Percentiles rank a stretch among this genome's conserved stretches.
phyloP scores from a whole-genome alignment of 1,140 invertebrate species.

The Pomacea maculata region DNA sequence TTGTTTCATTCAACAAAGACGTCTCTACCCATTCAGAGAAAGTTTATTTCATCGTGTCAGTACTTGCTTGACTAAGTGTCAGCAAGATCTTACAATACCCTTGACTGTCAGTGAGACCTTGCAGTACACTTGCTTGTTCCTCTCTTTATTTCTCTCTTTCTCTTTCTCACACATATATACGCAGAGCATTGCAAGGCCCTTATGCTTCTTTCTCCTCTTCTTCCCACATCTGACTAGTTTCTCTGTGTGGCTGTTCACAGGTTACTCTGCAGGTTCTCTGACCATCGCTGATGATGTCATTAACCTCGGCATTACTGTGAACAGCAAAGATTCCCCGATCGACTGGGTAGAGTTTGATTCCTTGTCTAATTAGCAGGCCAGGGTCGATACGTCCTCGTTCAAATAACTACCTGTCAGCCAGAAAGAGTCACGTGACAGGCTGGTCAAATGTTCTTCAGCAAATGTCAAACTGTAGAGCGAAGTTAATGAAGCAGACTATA shows the following conservation, averaged over 20 bases:
- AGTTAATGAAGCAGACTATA: background rate
- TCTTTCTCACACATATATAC: background rate
- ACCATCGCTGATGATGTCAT: background rate
- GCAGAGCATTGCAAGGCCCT: background rate
- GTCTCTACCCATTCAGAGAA: too few species aligned
- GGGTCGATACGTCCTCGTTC: too few species aligned
- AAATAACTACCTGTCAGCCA: too few species aligned
- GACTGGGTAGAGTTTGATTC: too few species aligned
- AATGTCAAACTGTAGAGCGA: too few species aligned
- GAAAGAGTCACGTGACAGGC: too few species aligned
- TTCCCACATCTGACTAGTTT: background rate
- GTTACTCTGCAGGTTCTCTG: background rate
- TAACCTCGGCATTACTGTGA: background rate
- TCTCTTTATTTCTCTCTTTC: background rate
- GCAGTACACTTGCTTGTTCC: background rate
- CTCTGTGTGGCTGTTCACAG: background rate
- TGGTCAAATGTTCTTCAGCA: too few species aligned
- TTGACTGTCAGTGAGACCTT: too few species aligned
- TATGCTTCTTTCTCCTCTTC: background rate
- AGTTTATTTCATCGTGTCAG: background rate
- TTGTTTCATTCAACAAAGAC: too few species aligned
- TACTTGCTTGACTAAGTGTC: background rate
- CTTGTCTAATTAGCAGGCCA: too few species aligned
- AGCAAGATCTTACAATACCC: background rate
- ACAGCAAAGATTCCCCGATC: background rate